Conservation (phyloP, 2,888 invertebrate genomes). For the Anorthoa munda region DNA sequence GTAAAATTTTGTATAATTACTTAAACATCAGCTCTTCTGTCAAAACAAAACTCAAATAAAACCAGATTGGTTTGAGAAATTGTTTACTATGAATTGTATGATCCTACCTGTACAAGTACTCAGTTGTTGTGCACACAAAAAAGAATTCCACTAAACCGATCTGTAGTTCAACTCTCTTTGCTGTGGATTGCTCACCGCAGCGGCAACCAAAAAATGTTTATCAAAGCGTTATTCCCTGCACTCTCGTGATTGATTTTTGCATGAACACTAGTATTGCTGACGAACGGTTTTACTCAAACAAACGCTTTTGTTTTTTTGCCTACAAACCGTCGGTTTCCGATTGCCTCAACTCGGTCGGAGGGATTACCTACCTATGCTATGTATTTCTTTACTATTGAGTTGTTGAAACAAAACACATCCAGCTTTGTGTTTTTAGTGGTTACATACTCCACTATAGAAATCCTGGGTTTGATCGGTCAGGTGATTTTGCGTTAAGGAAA, state of each 20-base stretch:
- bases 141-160: slow-evolving; percentile 16
- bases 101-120: not conserved
- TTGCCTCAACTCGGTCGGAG: not conserved
- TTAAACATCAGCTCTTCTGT: no score
- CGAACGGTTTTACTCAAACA: slow-evolving; percentile 15
- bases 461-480: no score
- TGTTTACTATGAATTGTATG: not conserved
- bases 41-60: slow-evolving; percentile 1
- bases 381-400: not conserved
- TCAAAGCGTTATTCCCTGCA: not conserved
- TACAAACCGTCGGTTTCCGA: slow-evolving; percentile 6
- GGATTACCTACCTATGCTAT: not conserved
- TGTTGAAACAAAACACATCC: not conserved
- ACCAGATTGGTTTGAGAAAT: not conserved
- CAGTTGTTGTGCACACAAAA: not conserved
- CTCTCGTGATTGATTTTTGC: slow-evolving; percentile 25
- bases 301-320: slow-evolving; percentile 3
- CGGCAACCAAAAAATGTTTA: slow-evolving; percentile 7
- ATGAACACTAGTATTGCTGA: slow-evolving; percentile 20
- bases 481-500: no score
- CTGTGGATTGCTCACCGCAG: not conserved
- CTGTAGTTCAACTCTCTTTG: slow-evolving; percentile 2
- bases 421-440: not conserved
- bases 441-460: no score
- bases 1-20: not conserved